phyloP scores from a whole-genome alignment of 92 coral and sea anemone genomes.

The Zoanthus solanderi region DNA sequence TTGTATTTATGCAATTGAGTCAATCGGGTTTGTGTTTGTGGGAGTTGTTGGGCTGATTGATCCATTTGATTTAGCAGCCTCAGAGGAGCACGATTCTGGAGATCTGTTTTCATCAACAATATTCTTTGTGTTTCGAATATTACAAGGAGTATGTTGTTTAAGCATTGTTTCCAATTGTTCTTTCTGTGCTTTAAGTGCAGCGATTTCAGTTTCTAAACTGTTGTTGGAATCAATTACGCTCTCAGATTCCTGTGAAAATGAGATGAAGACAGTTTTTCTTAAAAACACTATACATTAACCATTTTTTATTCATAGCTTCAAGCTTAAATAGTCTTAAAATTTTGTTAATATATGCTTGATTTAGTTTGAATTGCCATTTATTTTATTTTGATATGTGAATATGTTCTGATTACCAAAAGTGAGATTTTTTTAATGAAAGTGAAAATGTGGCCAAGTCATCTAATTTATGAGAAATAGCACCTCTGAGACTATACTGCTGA shows the following conservation, averaged over 20 bases:
- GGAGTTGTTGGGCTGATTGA: constrained; percentile 33
- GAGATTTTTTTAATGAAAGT: too few species aligned
- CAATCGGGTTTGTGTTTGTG: constrained; percentile 36
- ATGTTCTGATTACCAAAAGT: too few species aligned
- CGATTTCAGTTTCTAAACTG: constrained; percentile 36
- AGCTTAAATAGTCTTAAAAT: too few species aligned
- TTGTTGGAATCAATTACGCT: constrained; percentile 18
- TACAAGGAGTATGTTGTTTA: constrained; percentile 24
- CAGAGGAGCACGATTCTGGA: constrained; percentile 40
- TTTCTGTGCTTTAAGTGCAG: constrained; percentile 24
- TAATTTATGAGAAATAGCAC: too few species aligned
- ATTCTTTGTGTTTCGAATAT: background rate
- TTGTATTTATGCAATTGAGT: constrained; percentile 17
- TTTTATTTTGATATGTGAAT: too few species aligned
- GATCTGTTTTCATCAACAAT: background rate
- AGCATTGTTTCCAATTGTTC: constrained; percentile 42
- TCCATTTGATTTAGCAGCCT: constrained; percentile 25
- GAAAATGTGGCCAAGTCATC: too few species aligned
- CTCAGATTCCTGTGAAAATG: constrained; percentile 29
- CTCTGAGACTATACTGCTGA: too few species aligned
- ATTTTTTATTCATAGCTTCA: too few species aligned
- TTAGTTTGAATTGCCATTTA: too few species aligned
- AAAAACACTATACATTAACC: too few species aligned
- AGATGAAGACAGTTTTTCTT: background rate
- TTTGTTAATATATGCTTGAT: too few species aligned